Evolutionary conservation across 1,140 invertebrate genomes (phyloP).

Genomic region (Arctopsyche grandis): DNA sequence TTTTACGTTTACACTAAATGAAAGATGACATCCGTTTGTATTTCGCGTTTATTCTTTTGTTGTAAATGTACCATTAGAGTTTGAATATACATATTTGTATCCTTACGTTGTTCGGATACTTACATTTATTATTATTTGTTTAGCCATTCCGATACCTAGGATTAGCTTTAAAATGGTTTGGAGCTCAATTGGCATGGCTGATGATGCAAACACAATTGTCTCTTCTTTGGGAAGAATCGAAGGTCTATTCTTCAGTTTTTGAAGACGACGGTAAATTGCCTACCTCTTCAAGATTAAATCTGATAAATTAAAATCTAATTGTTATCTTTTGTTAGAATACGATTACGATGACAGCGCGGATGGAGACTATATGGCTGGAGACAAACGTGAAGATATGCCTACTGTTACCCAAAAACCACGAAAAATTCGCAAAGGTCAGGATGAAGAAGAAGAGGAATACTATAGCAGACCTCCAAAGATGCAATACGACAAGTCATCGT

Average conservation of each 20-base stretch:
- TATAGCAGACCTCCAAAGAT: conserved; percentile 60
- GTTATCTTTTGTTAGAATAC: conserved; percentile 54
- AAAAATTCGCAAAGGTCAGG: conserved; percentile 57
- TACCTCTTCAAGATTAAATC: background rate
- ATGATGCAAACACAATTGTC: conserved; percentile 59
- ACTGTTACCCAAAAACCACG: conserved; percentile 36
- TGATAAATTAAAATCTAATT: background rate
- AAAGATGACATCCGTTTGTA: too few species aligned
- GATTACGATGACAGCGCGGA: conserved; percentile 53
- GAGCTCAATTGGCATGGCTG: conserved; percentile 59
- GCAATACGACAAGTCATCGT: conserved; percentile 58
- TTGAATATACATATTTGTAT: conserved; percentile 28
- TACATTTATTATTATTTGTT: conserved; percentile 52
- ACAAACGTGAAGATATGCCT: background rate
- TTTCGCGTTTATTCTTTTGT: too few species aligned
- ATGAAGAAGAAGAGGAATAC: conserved; percentile 62
- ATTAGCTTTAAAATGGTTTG: conserved; percentile 58
- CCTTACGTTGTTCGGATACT: too few species aligned
- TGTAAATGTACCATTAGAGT: too few species aligned
- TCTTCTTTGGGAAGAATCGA: conserved; percentile 27
- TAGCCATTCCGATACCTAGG: conserved; percentile 60
- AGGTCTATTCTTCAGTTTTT: conserved; percentile 37
- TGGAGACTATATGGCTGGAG: conserved; percentile 43
- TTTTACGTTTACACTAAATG: too few species aligned
- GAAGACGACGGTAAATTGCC: conserved; percentile 40